These are phyloP conservation scores for Synergus laeviventris DNA, from an alignment of 2,888 invertebrate genomes.

Conservation along the genomic window DNA sequence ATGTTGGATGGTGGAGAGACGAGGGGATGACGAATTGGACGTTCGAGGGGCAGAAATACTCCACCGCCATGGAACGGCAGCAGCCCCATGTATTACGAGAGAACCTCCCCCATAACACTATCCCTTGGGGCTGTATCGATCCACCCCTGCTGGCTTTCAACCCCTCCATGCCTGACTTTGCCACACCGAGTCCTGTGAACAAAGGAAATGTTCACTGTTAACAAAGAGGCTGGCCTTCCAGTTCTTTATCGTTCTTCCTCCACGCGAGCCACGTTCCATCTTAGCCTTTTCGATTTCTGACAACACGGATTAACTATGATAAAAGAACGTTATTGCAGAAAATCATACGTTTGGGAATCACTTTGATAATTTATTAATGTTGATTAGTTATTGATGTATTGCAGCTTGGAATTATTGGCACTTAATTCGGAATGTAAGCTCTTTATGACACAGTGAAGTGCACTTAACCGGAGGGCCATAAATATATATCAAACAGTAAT, in stretches of 20 bases:
- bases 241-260: constrained; percentile 14
- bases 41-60: constrained; percentile 45
- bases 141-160: constrained; percentile 63
- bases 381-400: neutral
- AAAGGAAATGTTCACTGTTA: constrained; percentile 34
- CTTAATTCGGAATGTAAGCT: neutral
- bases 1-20: constrained; percentile 32
- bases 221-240: constrained; percentile 31
- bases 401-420: neutral
- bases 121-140: constrained; percentile 72
- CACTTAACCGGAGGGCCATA: too few relatives aligned
- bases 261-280: neutral
- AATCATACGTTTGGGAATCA: constrained; percentile 20
- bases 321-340: neutral
- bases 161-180: constrained; percentile 54
- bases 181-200: constrained; percentile 26
- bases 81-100: constrained; percentile 67
- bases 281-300: constrained; percentile 28
- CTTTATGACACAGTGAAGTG: neutral
- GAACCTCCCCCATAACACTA: constrained; percentile 70
- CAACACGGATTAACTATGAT: constrained; percentile 17
- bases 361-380: too few relatives aligned
- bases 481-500: too few relatives aligned
- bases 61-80: constrained; percentile 52
- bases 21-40: constrained; percentile 53